Evolutionary conservation across 1,140 invertebrate species (phyloP).

Genomic region (Conopomorpha cramerella): DNA sequence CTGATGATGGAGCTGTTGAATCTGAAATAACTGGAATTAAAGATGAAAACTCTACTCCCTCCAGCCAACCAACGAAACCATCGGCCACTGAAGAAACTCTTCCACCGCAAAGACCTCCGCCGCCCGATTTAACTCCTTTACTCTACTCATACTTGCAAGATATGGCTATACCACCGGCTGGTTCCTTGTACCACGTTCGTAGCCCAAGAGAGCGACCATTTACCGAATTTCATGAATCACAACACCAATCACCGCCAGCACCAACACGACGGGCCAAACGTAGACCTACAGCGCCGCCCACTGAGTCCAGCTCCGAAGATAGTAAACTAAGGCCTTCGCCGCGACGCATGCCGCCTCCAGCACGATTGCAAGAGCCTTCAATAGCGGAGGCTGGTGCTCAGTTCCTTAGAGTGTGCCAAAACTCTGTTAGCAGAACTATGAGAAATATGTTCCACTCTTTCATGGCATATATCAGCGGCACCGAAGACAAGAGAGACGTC

Average conservation of each 20-base stretch:
- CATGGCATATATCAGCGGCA: constrained; percentile 59
- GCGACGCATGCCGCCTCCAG: constrained; percentile 30
- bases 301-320: constrained; percentile 59
- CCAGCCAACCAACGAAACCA: constrained; percentile 25
- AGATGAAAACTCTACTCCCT: constrained; percentile 6
- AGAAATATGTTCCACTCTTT: constrained; percentile 69
- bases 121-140: constrained; percentile 55
- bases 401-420: constrained; percentile 67
- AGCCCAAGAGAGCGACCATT: constrained; percentile 34
- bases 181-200: constrained; percentile 48
- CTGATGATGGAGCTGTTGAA: constrained; percentile 16
- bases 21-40: constrained; percentile 7
- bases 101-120: constrained; percentile 61
- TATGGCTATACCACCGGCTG: constrained; percentile 29
- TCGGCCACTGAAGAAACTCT: constrained; percentile 20
- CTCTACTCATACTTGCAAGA: constrained; percentile 63
- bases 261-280: constrained; percentile 36
- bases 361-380: constrained; percentile 56
- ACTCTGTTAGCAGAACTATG: constrained; percentile 65
- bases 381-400: constrained; percentile 68
- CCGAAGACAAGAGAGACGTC: constrained; percentile 70
- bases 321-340: constrained; percentile 42
- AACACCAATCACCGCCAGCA: constrained; percentile 27
- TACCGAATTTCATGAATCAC: constrained; percentile 29
- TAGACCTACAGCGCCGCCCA: constrained; percentile 29